phyloP scores from a whole-genome alignment of 2,888 invertebrate species.

The Blomia tropicalis region DNA sequence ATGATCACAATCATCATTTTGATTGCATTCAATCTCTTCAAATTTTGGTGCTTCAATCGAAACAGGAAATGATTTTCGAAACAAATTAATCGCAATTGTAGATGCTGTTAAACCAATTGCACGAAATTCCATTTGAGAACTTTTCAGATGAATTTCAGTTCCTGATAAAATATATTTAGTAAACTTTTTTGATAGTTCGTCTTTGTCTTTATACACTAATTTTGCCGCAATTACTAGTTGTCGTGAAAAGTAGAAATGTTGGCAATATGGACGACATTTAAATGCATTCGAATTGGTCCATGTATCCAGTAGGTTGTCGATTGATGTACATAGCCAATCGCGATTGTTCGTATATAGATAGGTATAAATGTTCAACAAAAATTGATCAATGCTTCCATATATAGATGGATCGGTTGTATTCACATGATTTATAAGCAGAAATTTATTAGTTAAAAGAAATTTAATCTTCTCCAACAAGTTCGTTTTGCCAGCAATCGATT shows the following conservation, averaged over 20 bases:
- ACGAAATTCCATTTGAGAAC: conserved; percentile 16
- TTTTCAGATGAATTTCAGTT: conserved; percentile 17
- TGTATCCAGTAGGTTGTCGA: conserved; percentile 16
- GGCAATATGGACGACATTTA: conserved; percentile 20
- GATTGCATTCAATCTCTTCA: neutral
- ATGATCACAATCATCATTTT: neutral
- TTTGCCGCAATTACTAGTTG: conserved; percentile 10
- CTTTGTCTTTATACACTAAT: neutral
- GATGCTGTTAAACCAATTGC: conserved; percentile 17
- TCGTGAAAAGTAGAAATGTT: conserved; percentile 19
- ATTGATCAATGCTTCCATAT: conserved; percentile 4
- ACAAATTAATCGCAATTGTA: conserved; percentile 8
- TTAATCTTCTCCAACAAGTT: conserved; percentile 13
- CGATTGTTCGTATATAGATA: neutral
- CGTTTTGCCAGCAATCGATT: conserved; percentile 16
- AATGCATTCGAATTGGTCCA: conserved; percentile 21
- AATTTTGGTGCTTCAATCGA: conserved; percentile 17
- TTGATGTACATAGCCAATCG: neutral
- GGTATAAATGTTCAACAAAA: conserved; percentile 18
- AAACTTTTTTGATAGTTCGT: conserved; percentile 13
- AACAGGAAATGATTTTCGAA: neutral
- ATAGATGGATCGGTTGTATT: neutral
- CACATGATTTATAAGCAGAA: conserved; percentile 17
- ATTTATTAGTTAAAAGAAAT: conserved; percentile 22
- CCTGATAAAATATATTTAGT: neutral